Evolutionary conservation across 2,113 vertebrate genomes (phyloP).

Genomic region (Protobothrops flavoviridis): DNA sequence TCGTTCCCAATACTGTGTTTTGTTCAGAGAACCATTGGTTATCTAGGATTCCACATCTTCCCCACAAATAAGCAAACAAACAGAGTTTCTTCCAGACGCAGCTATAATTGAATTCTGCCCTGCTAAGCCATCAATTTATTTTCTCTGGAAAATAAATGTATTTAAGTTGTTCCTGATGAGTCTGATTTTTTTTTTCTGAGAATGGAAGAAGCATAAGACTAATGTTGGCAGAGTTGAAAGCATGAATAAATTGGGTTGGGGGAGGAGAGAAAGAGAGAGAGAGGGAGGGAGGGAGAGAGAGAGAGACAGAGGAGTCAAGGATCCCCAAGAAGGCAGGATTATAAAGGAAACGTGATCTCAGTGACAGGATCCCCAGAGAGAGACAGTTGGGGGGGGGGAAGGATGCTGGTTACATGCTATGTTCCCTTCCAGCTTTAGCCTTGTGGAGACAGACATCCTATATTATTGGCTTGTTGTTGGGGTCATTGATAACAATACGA

Average conservation of each 20-base stretch:
- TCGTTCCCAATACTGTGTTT: not conserved
- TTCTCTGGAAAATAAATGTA: slow-evolving; percentile 14
- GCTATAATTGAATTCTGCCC: not conserved
- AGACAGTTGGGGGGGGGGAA: slow-evolving; percentile 62
- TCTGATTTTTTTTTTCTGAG: not conserved
- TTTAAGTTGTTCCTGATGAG: slow-evolving; percentile 4
- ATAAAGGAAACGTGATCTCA: slow-evolving; percentile 66
- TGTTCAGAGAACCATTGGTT: not conserved
- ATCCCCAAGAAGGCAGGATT: slow-evolving; percentile 54
- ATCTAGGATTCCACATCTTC: not conserved
- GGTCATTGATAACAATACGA: slow-evolving; percentile 70
- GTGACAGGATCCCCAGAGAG: slow-evolving; percentile 38
- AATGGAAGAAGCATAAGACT: slow-evolving; percentile 44
- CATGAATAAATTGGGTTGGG: slow-evolving; percentile 71
- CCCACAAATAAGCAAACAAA: not conserved
- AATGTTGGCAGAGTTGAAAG: slow-evolving; percentile 51
- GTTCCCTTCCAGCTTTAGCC: slow-evolving; percentile 2
- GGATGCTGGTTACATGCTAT: slow-evolving; percentile 43
- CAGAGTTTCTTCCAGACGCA: not conserved
- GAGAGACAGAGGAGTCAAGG: slow-evolving; percentile 19
- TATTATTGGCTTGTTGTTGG: slow-evolving; percentile 65
- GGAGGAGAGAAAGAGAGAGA: slow-evolving; percentile 34
- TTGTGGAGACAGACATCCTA: slow-evolving; percentile 72
- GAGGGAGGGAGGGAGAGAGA: slow-evolving; percentile 34
- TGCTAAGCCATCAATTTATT: not conserved